A percentile compares a stretch with the other conserved stretches of the same genome.
Evolutionary conservation across 2,888 invertebrate genomes (phyloP).

Genomic region (Mayetiola destructor): DNA sequence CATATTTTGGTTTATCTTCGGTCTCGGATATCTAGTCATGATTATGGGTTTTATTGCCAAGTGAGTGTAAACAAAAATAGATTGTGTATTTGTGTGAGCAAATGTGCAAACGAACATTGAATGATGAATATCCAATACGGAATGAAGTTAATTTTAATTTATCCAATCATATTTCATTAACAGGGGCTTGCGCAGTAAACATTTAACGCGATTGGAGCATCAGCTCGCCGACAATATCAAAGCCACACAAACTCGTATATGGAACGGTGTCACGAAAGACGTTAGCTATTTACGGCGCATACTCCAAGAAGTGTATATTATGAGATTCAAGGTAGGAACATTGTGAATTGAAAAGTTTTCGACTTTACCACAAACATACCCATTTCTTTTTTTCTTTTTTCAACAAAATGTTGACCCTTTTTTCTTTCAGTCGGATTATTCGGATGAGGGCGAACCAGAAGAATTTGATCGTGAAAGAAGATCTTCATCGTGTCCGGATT

Average conservation of each 20-base stretch:
- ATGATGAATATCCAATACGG: too few species aligned
- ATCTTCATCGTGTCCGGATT: conserved; percentile 52
- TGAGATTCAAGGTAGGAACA: conserved; percentile 59
- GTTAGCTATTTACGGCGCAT: conserved; percentile 56
- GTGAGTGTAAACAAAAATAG: too few species aligned
- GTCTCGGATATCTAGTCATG: conserved; percentile 83
- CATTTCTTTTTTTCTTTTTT: background rate
- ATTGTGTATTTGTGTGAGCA: too few species aligned
- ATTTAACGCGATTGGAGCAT: conserved; percentile 57
- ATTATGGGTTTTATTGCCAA: conserved; percentile 67
- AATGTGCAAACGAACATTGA: too few species aligned
- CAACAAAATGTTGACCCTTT: background rate
- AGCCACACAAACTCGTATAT: conserved; percentile 61
- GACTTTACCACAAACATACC: background rate
- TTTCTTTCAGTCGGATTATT: conserved; percentile 54
- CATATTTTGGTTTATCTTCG: conserved; percentile 80
- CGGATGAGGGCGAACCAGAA: conserved; percentile 28
- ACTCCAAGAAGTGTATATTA: conserved; percentile 66
- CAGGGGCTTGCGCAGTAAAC: conserved; percentile 47
- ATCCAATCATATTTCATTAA: conserved; percentile 14
- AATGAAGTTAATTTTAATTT: background rate
- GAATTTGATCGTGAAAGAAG: conserved; percentile 28
- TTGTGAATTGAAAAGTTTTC: background rate
- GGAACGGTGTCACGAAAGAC: conserved; percentile 61
- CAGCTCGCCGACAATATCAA: conserved; percentile 62